phyloP scores from a whole-genome alignment of 2,888 invertebrate genomes.

The Rotaria sp. region DNA sequence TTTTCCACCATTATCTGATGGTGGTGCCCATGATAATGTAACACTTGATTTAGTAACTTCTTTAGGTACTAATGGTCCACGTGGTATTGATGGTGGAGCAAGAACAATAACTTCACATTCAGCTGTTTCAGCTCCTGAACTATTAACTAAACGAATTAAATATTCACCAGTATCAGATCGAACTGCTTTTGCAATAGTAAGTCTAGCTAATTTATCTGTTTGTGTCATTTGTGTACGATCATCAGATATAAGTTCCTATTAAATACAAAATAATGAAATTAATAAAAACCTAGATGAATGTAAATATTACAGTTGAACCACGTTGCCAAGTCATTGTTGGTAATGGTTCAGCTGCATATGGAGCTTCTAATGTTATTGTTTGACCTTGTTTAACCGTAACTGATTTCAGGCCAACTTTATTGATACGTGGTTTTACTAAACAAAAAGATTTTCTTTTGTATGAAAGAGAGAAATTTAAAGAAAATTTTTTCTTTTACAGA shows the following conservation, averaged over 20 bases:
- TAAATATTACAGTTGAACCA: conserved; percentile 48
- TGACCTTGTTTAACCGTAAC: conserved; percentile 91
- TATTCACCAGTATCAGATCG: conserved; percentile 80
- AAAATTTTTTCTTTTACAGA: conserved; percentile 64
- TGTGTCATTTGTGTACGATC: conserved; percentile 71
- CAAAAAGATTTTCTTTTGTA: conserved; percentile 43
- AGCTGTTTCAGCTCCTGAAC: conserved; percentile 80
- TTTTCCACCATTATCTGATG: conserved; percentile 64
- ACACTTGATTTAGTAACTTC: conserved; percentile 45
- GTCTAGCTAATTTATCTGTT: conserved; percentile 80
- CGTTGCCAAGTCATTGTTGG: conserved; percentile 79
- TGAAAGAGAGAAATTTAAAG: too few species aligned
- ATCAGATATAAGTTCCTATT: conserved; percentile 14
- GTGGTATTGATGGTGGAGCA: conserved; percentile 74
- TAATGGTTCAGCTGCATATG: conserved; percentile 90
- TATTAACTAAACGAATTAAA: conserved; percentile 81
- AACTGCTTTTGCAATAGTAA: conserved; percentile 76
- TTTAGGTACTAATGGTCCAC: conserved; percentile 74
- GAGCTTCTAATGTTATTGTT: conserved; percentile 81
- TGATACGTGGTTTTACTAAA: conserved; percentile 86
- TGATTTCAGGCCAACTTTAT: conserved; percentile 78
- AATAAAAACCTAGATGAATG: background rate
- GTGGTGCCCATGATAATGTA: conserved; percentile 51
- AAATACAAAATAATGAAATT: background rate
- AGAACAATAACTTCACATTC: conserved; percentile 82